phyloP scores from a whole-genome alignment of 2,797 vertebrate genomes.

The Caiman crocodilus region DNA sequence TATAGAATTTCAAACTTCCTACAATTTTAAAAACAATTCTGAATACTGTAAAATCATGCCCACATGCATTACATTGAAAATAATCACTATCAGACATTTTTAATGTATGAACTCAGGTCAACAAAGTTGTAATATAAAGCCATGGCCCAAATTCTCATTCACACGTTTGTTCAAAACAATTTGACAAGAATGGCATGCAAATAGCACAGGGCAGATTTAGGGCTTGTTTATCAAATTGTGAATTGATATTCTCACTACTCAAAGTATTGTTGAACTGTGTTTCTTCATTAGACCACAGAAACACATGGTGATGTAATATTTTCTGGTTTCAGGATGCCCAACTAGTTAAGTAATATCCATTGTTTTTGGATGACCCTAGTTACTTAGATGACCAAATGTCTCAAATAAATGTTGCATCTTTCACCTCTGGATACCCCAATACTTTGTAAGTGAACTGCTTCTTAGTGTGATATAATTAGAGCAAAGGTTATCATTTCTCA shows the following conservation, averaged over 20 bases:
- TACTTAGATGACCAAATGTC: background rate
- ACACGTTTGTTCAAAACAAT: background rate
- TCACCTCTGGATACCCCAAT: background rate
- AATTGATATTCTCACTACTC: background rate
- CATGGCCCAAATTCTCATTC: background rate
- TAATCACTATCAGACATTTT: background rate
- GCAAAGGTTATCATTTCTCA: no score
- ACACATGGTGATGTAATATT: background rate
- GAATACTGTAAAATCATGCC: background rate
- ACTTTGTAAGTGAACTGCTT: no score
- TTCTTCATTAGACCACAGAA: background rate
- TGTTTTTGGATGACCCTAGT: rapidly evolving
- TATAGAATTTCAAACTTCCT: background rate
- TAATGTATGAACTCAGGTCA: background rate
- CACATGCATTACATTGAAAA: background rate
- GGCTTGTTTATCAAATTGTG: background rate
- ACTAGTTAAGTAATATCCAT: background rate
- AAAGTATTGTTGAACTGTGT: background rate
- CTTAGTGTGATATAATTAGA: no score
- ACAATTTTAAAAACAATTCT: background rate
- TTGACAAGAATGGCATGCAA: background rate
- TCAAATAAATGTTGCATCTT: background rate
- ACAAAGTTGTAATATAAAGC: background rate
- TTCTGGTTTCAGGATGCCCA: background rate
- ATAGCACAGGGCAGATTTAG: background rate